These are phyloP conservation scores for Cuculus canorus DNA, from an alignment of 2,797 vertebrate species.

Conservation along the genomic window DNA sequence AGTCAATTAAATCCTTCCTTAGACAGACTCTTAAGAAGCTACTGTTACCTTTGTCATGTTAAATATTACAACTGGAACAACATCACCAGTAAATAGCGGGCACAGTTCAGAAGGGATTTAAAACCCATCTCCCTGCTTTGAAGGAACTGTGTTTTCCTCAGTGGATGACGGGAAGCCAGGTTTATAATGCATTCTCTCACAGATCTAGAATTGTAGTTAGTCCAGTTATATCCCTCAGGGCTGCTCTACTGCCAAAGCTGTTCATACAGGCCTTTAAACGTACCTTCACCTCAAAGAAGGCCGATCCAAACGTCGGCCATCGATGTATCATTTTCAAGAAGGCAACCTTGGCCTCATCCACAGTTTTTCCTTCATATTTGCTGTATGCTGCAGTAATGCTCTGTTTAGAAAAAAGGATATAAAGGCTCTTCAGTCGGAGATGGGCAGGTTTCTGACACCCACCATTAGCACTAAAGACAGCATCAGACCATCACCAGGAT, in stretches of 20 bases:
- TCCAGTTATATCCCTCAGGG: background rate
- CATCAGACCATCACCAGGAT: background rate
- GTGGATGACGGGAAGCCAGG: background rate
- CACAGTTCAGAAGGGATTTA: background rate
- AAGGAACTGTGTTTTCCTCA: background rate
- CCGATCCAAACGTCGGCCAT: constrained; percentile 95
- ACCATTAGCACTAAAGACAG: background rate
- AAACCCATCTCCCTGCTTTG: background rate
- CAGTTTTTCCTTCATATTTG: constrained; percentile 83
- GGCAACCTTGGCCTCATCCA: constrained; percentile 87
- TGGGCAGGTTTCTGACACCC: background rate
- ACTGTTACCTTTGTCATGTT: constrained; percentile 90
- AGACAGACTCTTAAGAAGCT: background rate
- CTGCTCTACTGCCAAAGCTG: background rate
- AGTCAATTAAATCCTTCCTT: background rate
- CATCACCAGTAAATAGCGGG: background rate
- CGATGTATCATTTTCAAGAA: constrained; percentile 87
- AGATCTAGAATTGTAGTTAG: background rate
- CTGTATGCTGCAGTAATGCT: constrained; percentile 80
- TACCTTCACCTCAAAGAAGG: constrained; percentile 98
- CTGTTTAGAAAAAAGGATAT: constrained; percentile 68
- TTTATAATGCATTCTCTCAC: background rate
- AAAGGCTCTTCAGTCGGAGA: background rate
- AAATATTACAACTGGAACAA: background rate
- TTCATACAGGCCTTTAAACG: background rate